Conservation (phyloP, 2,888 invertebrate species). For the Acanthosepion pharaonis region DNA sequence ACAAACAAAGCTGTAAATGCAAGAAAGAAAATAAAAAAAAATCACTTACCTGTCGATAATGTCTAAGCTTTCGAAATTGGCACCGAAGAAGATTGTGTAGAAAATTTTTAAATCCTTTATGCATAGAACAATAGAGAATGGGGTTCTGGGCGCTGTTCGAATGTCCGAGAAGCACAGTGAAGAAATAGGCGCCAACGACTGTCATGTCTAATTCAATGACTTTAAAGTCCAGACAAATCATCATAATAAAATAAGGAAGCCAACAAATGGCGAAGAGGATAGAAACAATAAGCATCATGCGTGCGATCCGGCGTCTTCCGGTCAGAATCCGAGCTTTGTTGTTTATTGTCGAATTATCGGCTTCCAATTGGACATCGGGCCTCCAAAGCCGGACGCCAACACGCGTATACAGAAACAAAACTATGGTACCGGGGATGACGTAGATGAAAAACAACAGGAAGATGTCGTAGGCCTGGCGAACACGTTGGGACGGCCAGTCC, state of each 20-base stretch:
- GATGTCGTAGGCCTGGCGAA: constrained; percentile 80
- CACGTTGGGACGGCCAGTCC: constrained; percentile 64
- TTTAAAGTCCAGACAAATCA: constrained; percentile 80
- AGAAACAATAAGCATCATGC: constrained; percentile 83
- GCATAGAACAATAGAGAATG: constrained; percentile 84
- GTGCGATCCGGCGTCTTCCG: constrained; percentile 83
- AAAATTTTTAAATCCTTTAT: constrained; percentile 81
- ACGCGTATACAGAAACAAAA: constrained; percentile 71
- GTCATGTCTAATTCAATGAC: constrained; percentile 49
- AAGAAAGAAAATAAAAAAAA: not conserved
- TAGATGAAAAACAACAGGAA: constrained; percentile 84
- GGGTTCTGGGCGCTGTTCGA: constrained; percentile 86
- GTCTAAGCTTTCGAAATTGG: constrained; percentile 52
- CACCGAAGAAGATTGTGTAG: constrained; percentile 55
- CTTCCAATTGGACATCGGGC: constrained; percentile 56
- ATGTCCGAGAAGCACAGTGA: constrained; percentile 83
- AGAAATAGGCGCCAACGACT: constrained; percentile 76
- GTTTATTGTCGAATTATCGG: constrained; percentile 59
- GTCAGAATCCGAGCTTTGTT: constrained; percentile 75
- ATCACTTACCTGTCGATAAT: constrained; percentile 51
- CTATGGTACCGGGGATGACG: constrained; percentile 81
- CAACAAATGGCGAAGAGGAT: constrained; percentile 85
- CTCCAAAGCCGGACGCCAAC: constrained; percentile 76
- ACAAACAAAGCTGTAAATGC: no score
- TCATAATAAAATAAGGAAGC: constrained; percentile 84